Base-by-base conservation (phyloP, 2,113 vertebrate genomes). In the Sialia sialis region DNA sequence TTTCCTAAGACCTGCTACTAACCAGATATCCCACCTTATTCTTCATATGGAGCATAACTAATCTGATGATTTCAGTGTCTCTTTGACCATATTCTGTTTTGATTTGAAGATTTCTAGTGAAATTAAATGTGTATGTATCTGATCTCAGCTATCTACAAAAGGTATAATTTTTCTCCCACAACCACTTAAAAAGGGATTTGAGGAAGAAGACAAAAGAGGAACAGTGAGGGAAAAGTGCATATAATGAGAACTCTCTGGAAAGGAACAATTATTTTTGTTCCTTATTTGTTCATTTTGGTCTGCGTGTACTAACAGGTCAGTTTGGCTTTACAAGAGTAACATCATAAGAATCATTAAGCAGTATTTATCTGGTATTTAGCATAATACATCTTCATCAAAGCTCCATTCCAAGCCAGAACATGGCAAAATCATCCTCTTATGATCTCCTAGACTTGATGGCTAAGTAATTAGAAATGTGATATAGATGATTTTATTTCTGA, bases 1-100 rank as follows among this genome's bases (percentile, higher is more conserved):
- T 92, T 94, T 78, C 52, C 52, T 60, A 60, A 78, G 76, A 89
- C 36, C 64, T 92, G 56, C 51, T 87, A 93, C 95, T 94, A 97
- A 87, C 48, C 56, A 94, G 86, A 84, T 39, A 93, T 75, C 49
- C 16, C 56, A 91, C 56, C 96, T 95, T 68, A 78, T 60, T 95
- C 66, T 72, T 91, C 91, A 72, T 60, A 75, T 44, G 68, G 43
- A 87, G 89, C 84, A 91, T 82, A 94, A 86, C 83, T 93, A 92
- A 95, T 95, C 49, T 91, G 93, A 93, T 62, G 38, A 96, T 95
- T 94, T 94, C 66, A 64, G 48, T 81, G 76, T 81, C 93, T 73
- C 43, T 90, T 92, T 96, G 88, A 88, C 90, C 75, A 84, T 44
- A 90, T 70, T 77, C 51, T 86, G 39, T 56, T 92, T 95, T 70